Base-by-base conservation (phyloP, 2,888 invertebrate species). In the Myopa testacea region DNA sequence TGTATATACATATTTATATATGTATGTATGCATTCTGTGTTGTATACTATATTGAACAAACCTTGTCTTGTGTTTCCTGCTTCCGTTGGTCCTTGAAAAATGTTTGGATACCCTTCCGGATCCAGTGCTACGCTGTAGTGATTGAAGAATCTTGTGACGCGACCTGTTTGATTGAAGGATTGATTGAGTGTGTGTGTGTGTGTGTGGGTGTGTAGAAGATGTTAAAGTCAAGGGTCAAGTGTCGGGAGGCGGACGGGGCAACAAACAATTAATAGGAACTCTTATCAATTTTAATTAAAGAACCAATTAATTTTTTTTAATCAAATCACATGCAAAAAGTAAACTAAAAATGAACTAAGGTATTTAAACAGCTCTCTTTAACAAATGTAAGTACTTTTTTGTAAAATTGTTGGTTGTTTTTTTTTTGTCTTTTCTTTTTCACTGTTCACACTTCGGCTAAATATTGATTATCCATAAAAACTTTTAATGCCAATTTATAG, bases 401-500 rank as follows among this genome's bases (percentile, higher is more conserved):
- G 7, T 37, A 10, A 2, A 26, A 34, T 52, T 19, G 45, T 73
- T 19, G 14, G 40, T 60, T 62, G 7, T 60, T 26, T 72, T 19
- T 16, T 5, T 26, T 16, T 45, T 73, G 14, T 73, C 60, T 45
- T 16, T 19, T 19, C 38, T 73, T 40, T 58, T 72, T 72, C 52
- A n/a, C 52, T 58, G 38, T 58, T 40, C 62, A 60, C n/a, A 60
- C 52, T 50, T 55, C 40, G n/a, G 6, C 16, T 55, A 50, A 73
- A 65, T 77, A 77, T 77, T 73, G 77, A 77, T 77, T 77, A 67
- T 72, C 73, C 58, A 73, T 73, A 73, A 73, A 77, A 65, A 12
- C 67, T 65, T 71, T 76, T 70, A 71, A 71, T 63, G 71, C 67
- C 1, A 45, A 34, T 34, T 12, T 26, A 34, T 63, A 37, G 8